Evolutionary conservation across 2,888 invertebrate species (phyloP), one percentile per base, ranked within the genome.

Genomic region (Antheraea yamamai): DNA sequence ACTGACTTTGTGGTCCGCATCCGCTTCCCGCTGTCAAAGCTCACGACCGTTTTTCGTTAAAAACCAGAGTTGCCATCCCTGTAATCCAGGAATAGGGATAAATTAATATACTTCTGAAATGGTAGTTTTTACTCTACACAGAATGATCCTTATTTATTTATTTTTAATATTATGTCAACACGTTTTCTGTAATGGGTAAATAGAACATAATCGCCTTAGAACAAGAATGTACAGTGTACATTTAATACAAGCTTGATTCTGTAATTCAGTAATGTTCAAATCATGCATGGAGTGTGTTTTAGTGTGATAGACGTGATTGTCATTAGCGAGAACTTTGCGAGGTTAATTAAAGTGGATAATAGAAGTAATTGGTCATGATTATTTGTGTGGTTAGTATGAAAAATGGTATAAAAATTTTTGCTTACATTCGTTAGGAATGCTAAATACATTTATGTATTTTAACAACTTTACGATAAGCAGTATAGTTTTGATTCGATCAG

Each of bases 11-110:
- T 4, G n/a, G 20, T 58, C 18, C 18, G 52, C 10, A 66, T 66
- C 64, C 64, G 64, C 64, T 66, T 70, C 39, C 70, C 70, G n/a
- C 39, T 39, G 35, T 70, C 70, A n/a, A 70, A n/a, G 47, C 70
- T 35, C 4, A 18, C 70, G 70, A 70, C 70, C 70, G 70, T 70
- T 70, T 39, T 70, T 39, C 35, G 64, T 66, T 66, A 66, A n/a
- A 66, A 10, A 4, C 64, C 30, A n/a, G 70, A 70, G 70, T 70
- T 70, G 70, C 70, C 70, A 70, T 18, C n/a, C 39, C 70, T 70
- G 39, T 39, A 30, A 64, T 39, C 39, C 70, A 3, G 70, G 70
- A 70, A 39, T 39, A 20, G 70, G 70, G 70, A 70, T 70, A 39
- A 39, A 70, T n/a, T 4, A 39, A 70, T 39, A 39, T 70, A 70